phyloP scores from a whole-genome alignment of 2,888 invertebrate species.

The Sycophila texana region DNA sequence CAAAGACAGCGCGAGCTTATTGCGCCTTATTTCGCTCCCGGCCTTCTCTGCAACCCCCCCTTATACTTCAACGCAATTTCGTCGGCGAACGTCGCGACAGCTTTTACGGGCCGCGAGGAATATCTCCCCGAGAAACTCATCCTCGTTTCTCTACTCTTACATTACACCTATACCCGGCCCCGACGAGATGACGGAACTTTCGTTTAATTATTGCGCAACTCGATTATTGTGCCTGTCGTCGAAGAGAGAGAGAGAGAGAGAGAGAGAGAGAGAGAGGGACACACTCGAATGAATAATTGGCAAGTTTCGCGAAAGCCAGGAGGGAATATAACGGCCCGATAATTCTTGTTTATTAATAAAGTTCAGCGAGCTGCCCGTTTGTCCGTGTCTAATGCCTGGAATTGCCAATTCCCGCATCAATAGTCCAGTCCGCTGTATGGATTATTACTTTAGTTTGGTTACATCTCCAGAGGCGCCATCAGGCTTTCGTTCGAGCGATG shows the following conservation, averaged over 20 bases:
- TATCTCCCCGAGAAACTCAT: not conserved
- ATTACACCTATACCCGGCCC: too few species aligned
- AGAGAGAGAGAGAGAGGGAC: not conserved
- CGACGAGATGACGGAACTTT: constrained; percentile 19
- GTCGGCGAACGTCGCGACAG: not conserved
- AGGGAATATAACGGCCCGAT: not conserved
- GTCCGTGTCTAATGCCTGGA: not conserved
- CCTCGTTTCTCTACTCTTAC: not conserved
- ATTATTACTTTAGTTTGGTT: too few species aligned
- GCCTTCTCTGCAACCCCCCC: not conserved
- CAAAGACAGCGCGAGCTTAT: not conserved
- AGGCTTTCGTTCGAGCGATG: too few species aligned
- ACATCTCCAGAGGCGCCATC: too few species aligned
- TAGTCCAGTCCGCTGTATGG: too few species aligned
- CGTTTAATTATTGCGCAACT: constrained; percentile 42
- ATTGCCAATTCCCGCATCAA: not conserved
- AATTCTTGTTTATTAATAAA: constrained; percentile 31
- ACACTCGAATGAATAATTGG: constrained; percentile 36
- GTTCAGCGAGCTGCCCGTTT: constrained; percentile 9
- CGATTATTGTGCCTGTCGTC: constrained; percentile 32
- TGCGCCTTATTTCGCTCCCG: not conserved
- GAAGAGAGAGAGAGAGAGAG: not conserved
- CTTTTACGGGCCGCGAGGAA: not conserved
- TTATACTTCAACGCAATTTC: not conserved
- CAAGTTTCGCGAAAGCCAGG: constrained; percentile 4